A percentile compares a stretch with the other conserved stretches of the same genome.
These are phyloP conservation scores for Cettia cetti DNA, from an alignment of 2,113 vertebrate species.

Conservation along the genomic window DNA sequence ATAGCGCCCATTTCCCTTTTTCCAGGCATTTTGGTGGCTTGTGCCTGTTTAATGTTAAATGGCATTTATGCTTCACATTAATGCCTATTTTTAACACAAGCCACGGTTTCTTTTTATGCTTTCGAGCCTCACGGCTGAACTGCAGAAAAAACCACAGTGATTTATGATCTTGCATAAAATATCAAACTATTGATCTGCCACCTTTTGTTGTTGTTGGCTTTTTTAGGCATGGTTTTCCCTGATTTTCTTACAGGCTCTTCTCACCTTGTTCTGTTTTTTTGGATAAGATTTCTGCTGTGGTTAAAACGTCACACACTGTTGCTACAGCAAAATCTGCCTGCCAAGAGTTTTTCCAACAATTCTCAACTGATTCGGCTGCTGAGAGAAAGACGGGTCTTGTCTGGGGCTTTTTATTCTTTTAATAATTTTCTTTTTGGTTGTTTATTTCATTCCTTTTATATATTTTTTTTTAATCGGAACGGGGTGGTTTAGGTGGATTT, in stretches of 20 bases:
- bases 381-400: constrained; percentile 33
- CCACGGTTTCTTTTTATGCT: constrained; percentile 14
- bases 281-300: constrained; percentile 64
- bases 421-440: background rate
- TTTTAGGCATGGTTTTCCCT: background rate
- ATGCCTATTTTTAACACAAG: constrained; percentile 53
- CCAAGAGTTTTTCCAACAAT: constrained; percentile 72
- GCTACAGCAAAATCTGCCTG: constrained; percentile 56
- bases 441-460: background rate
- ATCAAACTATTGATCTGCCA: constrained; percentile 53
- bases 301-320: constrained; percentile 63
- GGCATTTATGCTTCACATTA: constrained; percentile 59
- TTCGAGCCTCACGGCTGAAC: constrained; percentile 2
- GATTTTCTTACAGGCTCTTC: constrained; percentile 2
- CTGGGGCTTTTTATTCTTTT: background rate
- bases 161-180: constrained; percentile 43
- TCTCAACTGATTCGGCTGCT: constrained; percentile 51
- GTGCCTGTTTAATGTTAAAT: constrained; percentile 54
- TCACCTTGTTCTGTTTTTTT: constrained; percentile 49
- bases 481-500: constrained; percentile 70
- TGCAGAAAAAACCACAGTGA: constrained; percentile 4
- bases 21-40: constrained; percentile 39
- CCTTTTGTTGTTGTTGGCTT: background rate
- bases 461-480: background rate
- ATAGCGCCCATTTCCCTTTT: constrained; percentile 61